phyloP scores from a whole-genome alignment of 2,888 invertebrate species.

The Micropterix aruncella region DNA sequence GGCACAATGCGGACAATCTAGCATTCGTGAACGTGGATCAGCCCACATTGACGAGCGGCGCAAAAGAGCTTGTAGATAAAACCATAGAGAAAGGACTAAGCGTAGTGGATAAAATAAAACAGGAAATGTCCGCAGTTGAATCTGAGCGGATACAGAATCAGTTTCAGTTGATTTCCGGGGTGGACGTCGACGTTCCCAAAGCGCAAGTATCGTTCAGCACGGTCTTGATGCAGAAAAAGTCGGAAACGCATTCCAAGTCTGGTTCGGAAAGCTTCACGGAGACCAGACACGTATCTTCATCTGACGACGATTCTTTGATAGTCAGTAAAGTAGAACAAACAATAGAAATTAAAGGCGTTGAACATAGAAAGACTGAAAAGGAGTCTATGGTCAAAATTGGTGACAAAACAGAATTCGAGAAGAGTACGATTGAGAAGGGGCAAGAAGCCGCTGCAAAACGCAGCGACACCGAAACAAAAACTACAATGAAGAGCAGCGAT shows the following conservation, averaged over 20 bases:
- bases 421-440: conserved; percentile 36
- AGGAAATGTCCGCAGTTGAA: conserved; percentile 29
- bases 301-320: conserved; percentile 32
- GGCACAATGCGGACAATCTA: conserved; percentile 32
- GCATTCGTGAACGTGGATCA: conserved; percentile 36
- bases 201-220: conserved; percentile 18
- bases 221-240: conserved; percentile 36
- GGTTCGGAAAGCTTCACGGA: conserved; percentile 35
- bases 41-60: conserved; percentile 38
- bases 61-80: conserved; percentile 38
- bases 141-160: conserved; percentile 25
- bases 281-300: conserved; percentile 34
- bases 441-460: conserved; percentile 35
- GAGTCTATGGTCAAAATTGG: conserved; percentile 30
- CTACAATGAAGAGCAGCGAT: conserved; percentile 28
- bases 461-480: conserved; percentile 33
- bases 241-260: conserved; percentile 33
- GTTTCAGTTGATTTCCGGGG: neutral
- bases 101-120: conserved; percentile 29
- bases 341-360: conserved; percentile 32
- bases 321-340: conserved; percentile 32
- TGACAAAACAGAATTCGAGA: conserved; percentile 34
- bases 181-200: neutral
- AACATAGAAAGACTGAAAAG: conserved; percentile 36
- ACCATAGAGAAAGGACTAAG: conserved; percentile 31